Base-by-base conservation (phyloP, 2,797 vertebrate species). In the Molossus molossus region DNA sequence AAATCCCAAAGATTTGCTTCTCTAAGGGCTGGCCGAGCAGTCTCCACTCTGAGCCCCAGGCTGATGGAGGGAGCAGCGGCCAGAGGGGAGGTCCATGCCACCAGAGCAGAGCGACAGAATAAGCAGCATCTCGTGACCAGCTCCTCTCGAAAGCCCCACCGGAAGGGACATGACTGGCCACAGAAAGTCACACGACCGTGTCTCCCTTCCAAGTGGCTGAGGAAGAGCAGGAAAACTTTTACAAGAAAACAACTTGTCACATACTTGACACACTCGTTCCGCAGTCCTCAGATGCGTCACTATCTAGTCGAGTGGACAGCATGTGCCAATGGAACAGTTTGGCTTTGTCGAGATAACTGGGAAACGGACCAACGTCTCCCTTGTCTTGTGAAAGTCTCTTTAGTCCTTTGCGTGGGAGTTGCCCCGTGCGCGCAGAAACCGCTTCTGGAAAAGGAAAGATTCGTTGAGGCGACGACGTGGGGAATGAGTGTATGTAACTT, bases 371-470 rank as follows among this genome's bases (percentile, higher is more conserved):
- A 88, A 17, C 84, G 80, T 60, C 53, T 86, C 65, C 76, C 37
- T 33, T 77, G 37, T 91, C n/a, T 72, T 37, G 17, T 81, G 87
- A 90, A 73, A 58, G 48, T 55, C 87, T 7, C 69, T 84, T 93
- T 18, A 57, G 48, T 92, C 45, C 67, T 96, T 96, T 67, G 12
- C 21, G 94, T 50, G 80, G 94, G 73, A n/a, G 9, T 88, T 94
- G 23, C 82, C 72, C 33, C 80, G 0, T 62, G 0, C 67, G 45
- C 48, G 70, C n/a, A 70, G 87, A 91, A 45, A 45, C 40, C 4
- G 94, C n/a, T n/a, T 14, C 72, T 94, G 25, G 18, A 70, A 93
- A 94, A 29, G 20, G 9, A 72, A 96, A 92, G 58, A 69, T 57
- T 65, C 48, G 27, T 72, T 79, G 67, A 87, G 40, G 48, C 53